These are phyloP conservation scores for Druon quercuslanigerum DNA, from an alignment of 1,140 invertebrate genomes.

Conservation along the genomic window DNA sequence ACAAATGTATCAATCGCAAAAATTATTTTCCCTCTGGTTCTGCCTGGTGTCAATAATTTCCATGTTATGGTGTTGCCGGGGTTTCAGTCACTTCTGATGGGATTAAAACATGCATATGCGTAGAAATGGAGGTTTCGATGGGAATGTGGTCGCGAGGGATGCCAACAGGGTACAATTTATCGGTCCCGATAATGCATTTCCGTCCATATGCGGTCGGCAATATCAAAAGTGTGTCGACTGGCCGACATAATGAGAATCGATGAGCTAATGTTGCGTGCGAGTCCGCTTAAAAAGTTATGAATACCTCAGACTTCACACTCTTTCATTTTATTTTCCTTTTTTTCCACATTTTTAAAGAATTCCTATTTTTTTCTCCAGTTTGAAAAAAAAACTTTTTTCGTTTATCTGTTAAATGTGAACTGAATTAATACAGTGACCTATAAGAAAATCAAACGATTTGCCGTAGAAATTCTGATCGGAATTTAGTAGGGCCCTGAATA, in stretches of 20 bases:
- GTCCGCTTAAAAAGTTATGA: not conserved
- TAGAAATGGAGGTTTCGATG: conserved; percentile 7
- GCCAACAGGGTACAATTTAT: conserved; percentile 22
- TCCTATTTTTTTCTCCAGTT: no score
- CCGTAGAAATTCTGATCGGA: no score
- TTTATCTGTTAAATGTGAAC: no score
- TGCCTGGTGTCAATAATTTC: conserved; percentile 20
- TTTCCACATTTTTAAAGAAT: no score
- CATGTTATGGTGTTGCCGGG: conserved; percentile 11
- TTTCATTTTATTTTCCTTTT: no score
- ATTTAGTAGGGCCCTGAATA: no score
- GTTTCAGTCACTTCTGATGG: conserved; percentile 1
- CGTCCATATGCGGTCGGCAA: conserved; percentile 12
- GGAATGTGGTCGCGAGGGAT: not conserved
- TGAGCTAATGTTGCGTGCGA: not conserved
- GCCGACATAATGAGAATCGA: conserved; percentile 17
- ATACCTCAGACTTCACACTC: no score
- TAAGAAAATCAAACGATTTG: no score
- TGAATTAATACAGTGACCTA: no score
- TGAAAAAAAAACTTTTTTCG: no score
- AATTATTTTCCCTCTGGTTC: conserved; percentile 1
- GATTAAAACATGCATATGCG: conserved; percentile 7
- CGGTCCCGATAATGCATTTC: conserved; percentile 12
- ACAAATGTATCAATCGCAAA: conserved; percentile 22
- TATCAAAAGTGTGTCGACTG: conserved; percentile 17